Percentiles rank a stretch among this genome's conserved stretches.
Evolutionary conservation across 1,140 invertebrate species (phyloP).

Genomic region (Zophobas morio): DNA sequence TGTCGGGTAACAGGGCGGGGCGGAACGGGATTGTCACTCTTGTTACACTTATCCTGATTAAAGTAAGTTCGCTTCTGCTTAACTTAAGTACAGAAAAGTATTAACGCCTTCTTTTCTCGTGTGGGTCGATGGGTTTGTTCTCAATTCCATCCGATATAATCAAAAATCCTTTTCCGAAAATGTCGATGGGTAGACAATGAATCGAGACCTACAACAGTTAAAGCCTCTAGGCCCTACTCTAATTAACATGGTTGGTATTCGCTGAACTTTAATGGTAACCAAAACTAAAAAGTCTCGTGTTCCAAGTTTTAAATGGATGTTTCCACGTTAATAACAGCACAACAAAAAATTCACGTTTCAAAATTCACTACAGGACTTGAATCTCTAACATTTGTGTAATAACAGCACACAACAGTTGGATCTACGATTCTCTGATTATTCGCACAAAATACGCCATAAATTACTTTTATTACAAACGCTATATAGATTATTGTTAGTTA

Average conservation of each 20-base stretch:
- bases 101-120: not conserved
- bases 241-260: not conserved
- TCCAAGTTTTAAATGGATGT: not conserved
- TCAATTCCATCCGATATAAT: not conserved
- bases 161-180: not conserved
- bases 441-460: too few relatives aligned
- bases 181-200: not conserved
- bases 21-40: slow-evolving; percentile 19
- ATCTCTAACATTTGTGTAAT: too few relatives aligned
- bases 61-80: slow-evolving; percentile 1
- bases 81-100: not conserved
- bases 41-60: slow-evolving; percentile 30
- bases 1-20: slow-evolving; percentile 21
- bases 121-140: too few relatives aligned
- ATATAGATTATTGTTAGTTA: too few relatives aligned
- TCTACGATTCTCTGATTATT: too few relatives aligned
- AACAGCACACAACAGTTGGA: too few relatives aligned
- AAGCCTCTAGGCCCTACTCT: not conserved
- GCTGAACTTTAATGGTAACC: not conserved
- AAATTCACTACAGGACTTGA: too few relatives aligned
- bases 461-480: too few relatives aligned
- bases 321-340: not conserved
- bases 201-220: not conserved
- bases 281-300: not conserved
- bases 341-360: not conserved